These are phyloP conservation scores for Nymphicus hollandicus DNA, from an alignment of 2,113 vertebrate species.

Conservation along the genomic window DNA sequence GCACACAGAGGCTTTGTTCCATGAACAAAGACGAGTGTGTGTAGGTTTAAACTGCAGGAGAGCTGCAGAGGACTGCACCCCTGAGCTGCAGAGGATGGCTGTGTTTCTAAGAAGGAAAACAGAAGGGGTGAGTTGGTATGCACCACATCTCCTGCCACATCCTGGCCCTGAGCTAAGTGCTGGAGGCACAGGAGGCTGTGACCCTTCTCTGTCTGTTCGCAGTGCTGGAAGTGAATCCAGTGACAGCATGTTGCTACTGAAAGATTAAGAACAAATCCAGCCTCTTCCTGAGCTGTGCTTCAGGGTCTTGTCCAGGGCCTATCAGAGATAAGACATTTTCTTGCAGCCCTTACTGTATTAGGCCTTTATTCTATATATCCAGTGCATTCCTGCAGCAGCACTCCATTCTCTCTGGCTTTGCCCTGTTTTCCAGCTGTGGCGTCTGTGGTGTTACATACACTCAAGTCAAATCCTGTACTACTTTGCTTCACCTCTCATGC, in stretches of 20 bases:
- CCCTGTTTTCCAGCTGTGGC: background rate
- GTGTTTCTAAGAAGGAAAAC: background rate
- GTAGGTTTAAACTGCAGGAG: background rate
- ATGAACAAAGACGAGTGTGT: fast-evolving
- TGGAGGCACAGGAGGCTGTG: background rate
- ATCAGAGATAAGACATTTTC: background rate
- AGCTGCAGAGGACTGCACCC: background rate
- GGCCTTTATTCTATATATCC: background rate
- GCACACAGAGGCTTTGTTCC: background rate
- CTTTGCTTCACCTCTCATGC: background rate
- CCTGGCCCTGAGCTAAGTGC: fast-evolving
- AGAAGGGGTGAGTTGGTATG: background rate
- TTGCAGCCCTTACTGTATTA: background rate
- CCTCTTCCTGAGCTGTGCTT: background rate
- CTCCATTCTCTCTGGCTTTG: background rate
- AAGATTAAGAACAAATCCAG: background rate
- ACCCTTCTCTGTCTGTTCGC: background rate
- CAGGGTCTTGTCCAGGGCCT: background rate
- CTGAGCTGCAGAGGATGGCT: background rate
- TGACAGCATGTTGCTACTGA: background rate
- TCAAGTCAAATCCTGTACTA: background rate
- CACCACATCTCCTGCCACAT: background rate
- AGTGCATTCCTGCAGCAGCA: background rate
- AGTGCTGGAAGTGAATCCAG: background rate
- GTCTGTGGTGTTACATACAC: background rate